Evolutionary conservation across 2,113 vertebrate genomes (phyloP).

Genomic region (Rhadina sibilatrix): DNA sequence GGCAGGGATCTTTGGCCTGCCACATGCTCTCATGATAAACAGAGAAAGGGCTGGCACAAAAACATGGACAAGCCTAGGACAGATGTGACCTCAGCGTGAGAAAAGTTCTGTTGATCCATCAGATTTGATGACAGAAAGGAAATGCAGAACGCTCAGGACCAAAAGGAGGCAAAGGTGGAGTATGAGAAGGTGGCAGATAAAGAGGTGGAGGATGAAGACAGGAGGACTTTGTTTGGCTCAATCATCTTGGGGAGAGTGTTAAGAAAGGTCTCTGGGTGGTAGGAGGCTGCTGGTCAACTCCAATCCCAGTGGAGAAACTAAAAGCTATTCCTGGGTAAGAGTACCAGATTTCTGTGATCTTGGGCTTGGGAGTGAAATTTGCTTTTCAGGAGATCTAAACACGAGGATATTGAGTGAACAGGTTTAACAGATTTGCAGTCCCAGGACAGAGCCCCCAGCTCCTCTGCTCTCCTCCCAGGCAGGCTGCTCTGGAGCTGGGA

Average conservation of each 20-base stretch:
- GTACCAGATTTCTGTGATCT: background rate
- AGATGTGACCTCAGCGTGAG: background rate
- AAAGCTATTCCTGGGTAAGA: background rate
- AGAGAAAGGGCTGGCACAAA: background rate
- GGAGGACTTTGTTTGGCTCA: background rate
- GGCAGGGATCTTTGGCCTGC: background rate
- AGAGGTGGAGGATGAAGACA: background rate
- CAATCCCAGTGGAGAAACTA: background rate
- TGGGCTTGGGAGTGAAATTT: background rate
- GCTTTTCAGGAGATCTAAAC: background rate
- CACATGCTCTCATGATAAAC: background rate
- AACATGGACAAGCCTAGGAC: background rate
- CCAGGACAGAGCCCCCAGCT: background rate
- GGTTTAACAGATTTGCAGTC: background rate
- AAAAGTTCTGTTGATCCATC: background rate
- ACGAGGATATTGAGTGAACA: fast-evolving
- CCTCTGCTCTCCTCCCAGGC: background rate
- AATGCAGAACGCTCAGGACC: background rate
- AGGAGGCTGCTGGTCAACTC: background rate
- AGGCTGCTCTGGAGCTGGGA: background rate
- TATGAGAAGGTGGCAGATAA: background rate
- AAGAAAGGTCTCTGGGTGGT: background rate
- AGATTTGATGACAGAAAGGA: background rate
- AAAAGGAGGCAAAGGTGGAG: background rate
- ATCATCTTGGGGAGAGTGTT: background rate